Percentiles rank a stretch among this genome's conserved stretches.
These are phyloP conservation scores for Dipodomys spectabilis DNA, from an alignment of 2,113 vertebrate species.

Conservation along the genomic window DNA sequence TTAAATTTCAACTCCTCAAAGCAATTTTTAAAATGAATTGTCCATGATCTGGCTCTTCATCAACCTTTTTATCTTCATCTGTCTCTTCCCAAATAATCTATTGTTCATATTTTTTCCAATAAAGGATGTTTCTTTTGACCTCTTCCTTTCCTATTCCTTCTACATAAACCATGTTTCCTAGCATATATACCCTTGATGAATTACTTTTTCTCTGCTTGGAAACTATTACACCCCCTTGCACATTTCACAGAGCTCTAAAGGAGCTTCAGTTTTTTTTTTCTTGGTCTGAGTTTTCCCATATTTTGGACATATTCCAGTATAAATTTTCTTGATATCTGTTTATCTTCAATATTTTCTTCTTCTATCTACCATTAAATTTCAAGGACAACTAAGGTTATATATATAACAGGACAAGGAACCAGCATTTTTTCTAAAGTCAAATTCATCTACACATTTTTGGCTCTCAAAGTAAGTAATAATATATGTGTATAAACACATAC, in stretches of 20 bases:
- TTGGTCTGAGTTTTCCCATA: background rate
- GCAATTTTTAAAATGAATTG: background rate
- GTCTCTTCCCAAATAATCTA: background rate
- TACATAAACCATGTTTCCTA: background rate
- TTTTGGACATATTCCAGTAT: background rate
- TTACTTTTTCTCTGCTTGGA: background rate
- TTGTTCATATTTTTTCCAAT: background rate
- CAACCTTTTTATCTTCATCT: background rate
- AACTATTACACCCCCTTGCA: background rate
- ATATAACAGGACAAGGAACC: background rate
- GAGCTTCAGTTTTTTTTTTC: background rate
- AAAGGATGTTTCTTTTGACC: too few relatives aligned
- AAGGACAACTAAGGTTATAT: background rate
- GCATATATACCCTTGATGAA: background rate
- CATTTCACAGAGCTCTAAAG: background rate
- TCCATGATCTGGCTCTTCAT: background rate
- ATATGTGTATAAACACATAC: too few relatives aligned
- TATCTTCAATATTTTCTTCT: background rate
- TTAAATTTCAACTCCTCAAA: background rate
- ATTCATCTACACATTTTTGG: background rate
- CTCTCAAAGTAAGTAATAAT: background rate
- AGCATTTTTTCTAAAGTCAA: too few relatives aligned
- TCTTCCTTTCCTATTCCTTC: background rate
- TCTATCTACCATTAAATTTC: background rate
- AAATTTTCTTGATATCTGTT: background rate